Evolutionary conservation across 2,888 invertebrate genomes (phyloP).

Genomic region (Drosophila suboccidentalis): DNA sequence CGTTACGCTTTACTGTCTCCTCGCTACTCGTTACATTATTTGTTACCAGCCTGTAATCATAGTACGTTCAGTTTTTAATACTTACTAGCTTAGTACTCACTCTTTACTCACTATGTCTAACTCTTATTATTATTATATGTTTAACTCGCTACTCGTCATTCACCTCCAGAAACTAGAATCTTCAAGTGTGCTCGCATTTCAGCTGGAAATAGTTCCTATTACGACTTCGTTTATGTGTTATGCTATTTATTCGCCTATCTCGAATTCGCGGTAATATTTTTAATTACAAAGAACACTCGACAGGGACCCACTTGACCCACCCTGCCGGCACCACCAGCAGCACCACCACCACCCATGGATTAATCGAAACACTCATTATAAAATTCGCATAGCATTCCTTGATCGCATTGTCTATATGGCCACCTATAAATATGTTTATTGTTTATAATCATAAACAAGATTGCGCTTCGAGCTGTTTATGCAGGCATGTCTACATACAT

Average conservation of each 20-base stretch:
- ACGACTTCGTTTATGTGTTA: conserved; percentile 1
- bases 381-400: conserved; percentile 46
- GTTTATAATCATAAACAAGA: conserved; percentile 57
- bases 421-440: conserved; percentile 64
- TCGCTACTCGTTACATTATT: conserved; percentile 1
- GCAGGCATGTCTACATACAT: not conserved
- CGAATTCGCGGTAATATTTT: conserved; percentile 41
- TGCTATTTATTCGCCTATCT: conserved; percentile 44
- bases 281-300: conserved; percentile 38
- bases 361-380: conserved; percentile 6
- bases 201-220: conserved; percentile 5
- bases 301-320: conserved; percentile 30
- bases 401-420: conserved; percentile 59
- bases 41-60: not conserved
- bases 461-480: conserved; percentile 26
- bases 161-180: not conserved
- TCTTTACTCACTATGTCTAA: not conserved
- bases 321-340: not conserved
- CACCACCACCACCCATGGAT: not conserved
- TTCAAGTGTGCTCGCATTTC: conserved; percentile 4
- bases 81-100: not conserved
- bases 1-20: not conserved
- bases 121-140: too few relatives aligned
- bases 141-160: not conserved
- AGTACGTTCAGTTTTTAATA: not conserved